Percentiles rank a stretch among this genome's conserved stretches.
Conservation (phyloP, 2,888 invertebrate species). For the Synergus umbraculus region DNA sequence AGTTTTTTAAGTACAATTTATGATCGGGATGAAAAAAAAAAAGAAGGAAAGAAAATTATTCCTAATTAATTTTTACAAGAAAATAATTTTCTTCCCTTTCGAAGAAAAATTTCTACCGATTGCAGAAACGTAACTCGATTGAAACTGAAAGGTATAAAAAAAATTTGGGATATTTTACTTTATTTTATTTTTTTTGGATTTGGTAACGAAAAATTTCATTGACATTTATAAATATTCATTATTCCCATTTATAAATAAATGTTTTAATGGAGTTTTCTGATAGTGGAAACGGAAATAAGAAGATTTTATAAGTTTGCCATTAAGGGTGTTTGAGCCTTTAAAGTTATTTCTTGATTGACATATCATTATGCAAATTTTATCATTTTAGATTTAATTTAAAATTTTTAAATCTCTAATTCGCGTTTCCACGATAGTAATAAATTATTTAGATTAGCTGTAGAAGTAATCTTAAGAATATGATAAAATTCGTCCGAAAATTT, state of each 20-base stretch:
- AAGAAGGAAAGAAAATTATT: neutral
- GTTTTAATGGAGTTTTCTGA: constrained; percentile 13
- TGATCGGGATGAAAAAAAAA: neutral
- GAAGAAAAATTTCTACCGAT: neutral
- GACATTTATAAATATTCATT: neutral
- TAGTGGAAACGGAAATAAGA: constrained; percentile 16
- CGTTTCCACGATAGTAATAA: constrained; percentile 9
- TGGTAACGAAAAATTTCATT: neutral
- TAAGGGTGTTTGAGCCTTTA: neutral
- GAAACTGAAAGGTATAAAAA: constrained; percentile 7
- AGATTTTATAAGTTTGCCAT: neutral
- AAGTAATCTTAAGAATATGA: constrained; percentile 10
- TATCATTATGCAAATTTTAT: neutral
- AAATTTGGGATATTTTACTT: neutral
- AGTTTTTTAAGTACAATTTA: constrained; percentile 11
- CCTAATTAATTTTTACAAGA: neutral
- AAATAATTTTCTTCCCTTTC: neutral
- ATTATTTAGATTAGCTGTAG: constrained; percentile 1
- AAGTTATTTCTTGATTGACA: neutral
- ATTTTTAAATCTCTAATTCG: neutral
- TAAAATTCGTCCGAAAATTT: constrained; percentile 9
- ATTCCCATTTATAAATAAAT: constrained; percentile 25
- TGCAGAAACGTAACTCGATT: neutral
- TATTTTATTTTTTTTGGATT: neutral
- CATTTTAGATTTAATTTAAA: neutral